These are phyloP conservation scores for Acomys russatus DNA, from an alignment of 2,797 vertebrate species.

Conservation along the genomic window DNA sequence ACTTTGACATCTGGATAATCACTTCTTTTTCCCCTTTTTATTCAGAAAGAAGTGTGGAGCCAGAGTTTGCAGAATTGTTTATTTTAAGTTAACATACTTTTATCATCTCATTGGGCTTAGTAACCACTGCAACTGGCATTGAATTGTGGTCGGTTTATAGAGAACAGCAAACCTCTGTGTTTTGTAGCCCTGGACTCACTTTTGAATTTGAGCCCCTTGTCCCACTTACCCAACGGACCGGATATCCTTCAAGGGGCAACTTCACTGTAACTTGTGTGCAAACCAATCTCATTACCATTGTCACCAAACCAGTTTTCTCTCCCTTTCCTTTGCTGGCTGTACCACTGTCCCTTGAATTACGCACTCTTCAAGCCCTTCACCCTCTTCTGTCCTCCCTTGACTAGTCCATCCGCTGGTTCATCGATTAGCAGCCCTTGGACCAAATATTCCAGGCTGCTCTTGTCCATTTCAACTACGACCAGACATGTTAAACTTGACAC, in stretches of 20 bases:
- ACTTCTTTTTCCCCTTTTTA: not conserved
- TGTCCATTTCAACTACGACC: not conserved
- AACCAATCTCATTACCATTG: slow-evolving; percentile 7
- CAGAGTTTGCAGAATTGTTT: slow-evolving; percentile 34
- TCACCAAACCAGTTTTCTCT: slow-evolving; percentile 63
- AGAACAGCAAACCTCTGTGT: not conserved
- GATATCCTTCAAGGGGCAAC: not conserved
- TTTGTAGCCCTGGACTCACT: not conserved
- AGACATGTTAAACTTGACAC: not conserved
- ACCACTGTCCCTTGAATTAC: slow-evolving; percentile 23
- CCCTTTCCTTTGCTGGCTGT: slow-evolving; percentile 38
- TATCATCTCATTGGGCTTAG: not conserved
- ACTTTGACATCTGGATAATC: not conserved
- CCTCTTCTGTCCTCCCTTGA: not conserved
- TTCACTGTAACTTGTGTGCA: slow-evolving; percentile 21
- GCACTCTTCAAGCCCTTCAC: not conserved
- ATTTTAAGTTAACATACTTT: slow-evolving; percentile 45
- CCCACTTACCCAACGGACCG: slow-evolving; percentile 2
- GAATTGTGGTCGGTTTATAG: not conserved
- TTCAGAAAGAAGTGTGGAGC: not conserved
- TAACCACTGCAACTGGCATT: not conserved
- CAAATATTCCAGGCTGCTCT: not conserved
- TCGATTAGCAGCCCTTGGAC: not conserved
- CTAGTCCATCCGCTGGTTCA: not conserved
- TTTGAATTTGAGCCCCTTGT: slow-evolving; percentile 25